A percentile compares a stretch with the other conserved stretches of the same genome.
Conservation (phyloP, 2,113 vertebrate species). For the Osmerus eperlanus region DNA sequence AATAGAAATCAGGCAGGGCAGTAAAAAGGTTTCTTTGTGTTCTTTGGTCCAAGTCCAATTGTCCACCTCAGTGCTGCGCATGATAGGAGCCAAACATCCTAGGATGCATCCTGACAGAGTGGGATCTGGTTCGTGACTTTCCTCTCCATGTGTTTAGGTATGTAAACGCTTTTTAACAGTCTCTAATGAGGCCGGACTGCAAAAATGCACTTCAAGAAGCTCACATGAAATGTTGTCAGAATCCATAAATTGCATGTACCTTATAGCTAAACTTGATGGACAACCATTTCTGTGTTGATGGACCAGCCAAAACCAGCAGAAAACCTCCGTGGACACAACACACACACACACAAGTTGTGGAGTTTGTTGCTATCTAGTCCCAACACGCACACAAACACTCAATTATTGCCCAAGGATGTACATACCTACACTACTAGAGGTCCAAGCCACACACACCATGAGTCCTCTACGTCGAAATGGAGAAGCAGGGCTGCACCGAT, state of each 20-base stretch:
- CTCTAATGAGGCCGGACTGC: neutral
- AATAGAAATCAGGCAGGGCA: neutral
- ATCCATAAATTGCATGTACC: constrained; percentile 1
- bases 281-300: neutral
- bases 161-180: constrained; percentile 12
- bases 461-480: neutral
- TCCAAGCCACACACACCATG: no score
- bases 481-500: no score
- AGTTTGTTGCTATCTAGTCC: neutral
- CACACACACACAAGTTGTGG: neutral
- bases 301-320: no score
- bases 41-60: no score
- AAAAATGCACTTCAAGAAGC: neutral
- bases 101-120: neutral
- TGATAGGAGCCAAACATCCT: no score
- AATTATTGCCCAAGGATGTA: neutral
- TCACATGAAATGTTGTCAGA: constrained; percentile 8
- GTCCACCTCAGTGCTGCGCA: no score
- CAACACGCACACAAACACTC: neutral
- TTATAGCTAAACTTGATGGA: neutral
- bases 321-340: no score
- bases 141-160: constrained; percentile 1
- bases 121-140: neutral
- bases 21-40: no score
- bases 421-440: no score